A percentile compares a stretch with the other conserved stretches of the same genome.
phyloP scores from a whole-genome alignment of 2,113 vertebrate species.

The Hemibagrus wyckioides region DNA sequence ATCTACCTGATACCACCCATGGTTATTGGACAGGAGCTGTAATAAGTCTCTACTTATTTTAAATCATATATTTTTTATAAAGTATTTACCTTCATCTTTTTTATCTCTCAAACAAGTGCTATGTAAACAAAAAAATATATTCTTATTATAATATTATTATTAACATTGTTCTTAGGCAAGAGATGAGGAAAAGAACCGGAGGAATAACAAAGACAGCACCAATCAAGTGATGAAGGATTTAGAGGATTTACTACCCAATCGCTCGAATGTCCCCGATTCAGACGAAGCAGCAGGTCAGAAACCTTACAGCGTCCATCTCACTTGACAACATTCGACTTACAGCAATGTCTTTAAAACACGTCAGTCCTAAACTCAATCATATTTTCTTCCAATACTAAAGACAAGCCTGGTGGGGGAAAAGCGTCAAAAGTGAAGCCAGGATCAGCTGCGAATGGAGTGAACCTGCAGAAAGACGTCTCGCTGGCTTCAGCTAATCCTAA shows the following conservation, averaged over 20 bases:
- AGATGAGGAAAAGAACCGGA: slow-evolving; percentile 90
- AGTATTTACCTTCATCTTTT: not conserved
- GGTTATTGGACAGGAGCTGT: not conserved
- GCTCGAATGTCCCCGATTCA: not conserved
- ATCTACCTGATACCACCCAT: not conserved
- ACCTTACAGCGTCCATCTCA: not conserved
- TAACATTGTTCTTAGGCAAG: slow-evolving; percentile 75
- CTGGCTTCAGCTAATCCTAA: slow-evolving; percentile 63
- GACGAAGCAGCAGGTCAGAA: slow-evolving; percentile 34
- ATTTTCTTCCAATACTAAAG: slow-evolving; percentile 56
- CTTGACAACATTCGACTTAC: not conserved
- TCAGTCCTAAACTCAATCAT: not conserved
- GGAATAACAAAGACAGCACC: slow-evolving; percentile 82
- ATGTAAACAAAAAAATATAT: not conserved
- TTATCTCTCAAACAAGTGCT: not conserved
- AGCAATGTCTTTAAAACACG: not conserved
- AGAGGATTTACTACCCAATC: slow-evolving; percentile 76
- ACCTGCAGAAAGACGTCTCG: slow-evolving; percentile 68
- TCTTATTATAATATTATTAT: not conserved
- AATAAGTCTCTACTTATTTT: not conserved
- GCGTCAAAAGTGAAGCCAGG: slow-evolving; percentile 68
- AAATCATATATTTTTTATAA: not conserved
- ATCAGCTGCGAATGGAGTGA: slow-evolving; percentile 60
- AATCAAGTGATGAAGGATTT: slow-evolving; percentile 81
- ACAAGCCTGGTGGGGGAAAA: slow-evolving; percentile 59